Conservation (phyloP, 2,797 vertebrate species). For the Leptoclinus maculatus region DNA sequence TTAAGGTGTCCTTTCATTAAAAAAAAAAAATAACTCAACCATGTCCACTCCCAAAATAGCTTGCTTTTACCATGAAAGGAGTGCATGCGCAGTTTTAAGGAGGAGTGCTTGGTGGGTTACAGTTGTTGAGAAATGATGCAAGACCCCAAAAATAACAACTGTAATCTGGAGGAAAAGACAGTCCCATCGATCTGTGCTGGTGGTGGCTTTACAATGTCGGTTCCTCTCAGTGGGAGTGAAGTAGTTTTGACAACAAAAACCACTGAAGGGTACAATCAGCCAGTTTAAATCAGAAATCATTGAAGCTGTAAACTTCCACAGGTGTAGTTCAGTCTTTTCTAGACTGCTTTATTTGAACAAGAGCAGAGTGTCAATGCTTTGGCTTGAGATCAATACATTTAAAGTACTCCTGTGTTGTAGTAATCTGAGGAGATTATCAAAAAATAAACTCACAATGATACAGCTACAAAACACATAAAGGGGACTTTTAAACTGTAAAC, state of each 20-base stretch:
- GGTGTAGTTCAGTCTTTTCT: background rate
- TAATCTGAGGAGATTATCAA: constrained; percentile 31
- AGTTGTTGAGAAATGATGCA: constrained; percentile 69
- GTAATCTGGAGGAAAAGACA: constrained; percentile 52
- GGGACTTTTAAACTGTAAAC: constrained; percentile 16
- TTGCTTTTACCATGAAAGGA: constrained; percentile 75
- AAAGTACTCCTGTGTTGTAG: constrained; percentile 13
- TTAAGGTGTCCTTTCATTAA: constrained; percentile 30
- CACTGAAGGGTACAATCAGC: constrained; percentile 2
- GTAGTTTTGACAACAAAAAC: constrained; percentile 50
- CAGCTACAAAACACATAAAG: background rate
- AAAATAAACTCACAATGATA: background rate
- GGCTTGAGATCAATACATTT: constrained; percentile 10
- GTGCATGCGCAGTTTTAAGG: constrained; percentile 50
- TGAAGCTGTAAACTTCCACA: background rate
- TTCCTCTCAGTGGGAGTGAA: constrained; percentile 51
- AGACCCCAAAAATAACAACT: constrained; percentile 70
- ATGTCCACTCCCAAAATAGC: constrained; percentile 40
- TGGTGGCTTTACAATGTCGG: constrained; percentile 49
- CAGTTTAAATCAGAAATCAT: background rate
- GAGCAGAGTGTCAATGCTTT: constrained; percentile 7
- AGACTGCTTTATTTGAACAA: constrained; percentile 11
- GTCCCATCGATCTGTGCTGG: constrained; percentile 36
- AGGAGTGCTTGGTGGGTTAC: constrained; percentile 34
- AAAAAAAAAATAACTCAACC: constrained; percentile 3